Conservation (phyloP, 2,797 vertebrate species). For the Mastacembelus armatus region DNA sequence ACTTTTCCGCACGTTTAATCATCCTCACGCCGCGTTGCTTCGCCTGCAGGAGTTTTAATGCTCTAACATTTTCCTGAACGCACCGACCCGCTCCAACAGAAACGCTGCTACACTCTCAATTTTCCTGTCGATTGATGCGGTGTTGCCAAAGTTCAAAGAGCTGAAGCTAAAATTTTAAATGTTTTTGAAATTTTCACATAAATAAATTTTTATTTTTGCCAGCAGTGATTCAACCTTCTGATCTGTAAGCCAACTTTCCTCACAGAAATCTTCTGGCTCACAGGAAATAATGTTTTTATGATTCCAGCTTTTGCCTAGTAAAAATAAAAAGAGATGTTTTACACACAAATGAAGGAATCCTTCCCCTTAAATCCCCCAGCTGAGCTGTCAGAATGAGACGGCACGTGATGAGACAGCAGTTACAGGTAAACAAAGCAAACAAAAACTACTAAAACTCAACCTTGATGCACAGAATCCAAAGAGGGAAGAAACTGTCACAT, state of each 20-base stretch:
- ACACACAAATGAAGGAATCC: no score
- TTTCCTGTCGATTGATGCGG: constrained; percentile 6
- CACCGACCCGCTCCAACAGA: constrained; percentile 3
- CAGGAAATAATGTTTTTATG: constrained; percentile 49
- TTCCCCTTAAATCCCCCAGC: no score
- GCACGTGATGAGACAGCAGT: no score
- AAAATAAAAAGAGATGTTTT: constrained; percentile 19
- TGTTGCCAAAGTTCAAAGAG: constrained; percentile 22
- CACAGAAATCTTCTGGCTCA: constrained; percentile 41
- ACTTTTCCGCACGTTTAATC: constrained; percentile 56
- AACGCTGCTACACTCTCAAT: constrained; percentile 29
- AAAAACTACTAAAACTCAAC: no score
- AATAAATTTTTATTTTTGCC: constrained; percentile 24
- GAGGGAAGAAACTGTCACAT: no score
- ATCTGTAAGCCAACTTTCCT: constrained; percentile 33
- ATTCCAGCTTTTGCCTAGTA: constrained; percentile 38
- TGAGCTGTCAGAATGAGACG: no score
- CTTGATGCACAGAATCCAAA: no score
- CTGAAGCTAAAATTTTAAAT: constrained; percentile 30
- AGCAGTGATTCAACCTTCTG: constrained; percentile 18
- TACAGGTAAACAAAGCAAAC: no score
- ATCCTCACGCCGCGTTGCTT: constrained; percentile 38
- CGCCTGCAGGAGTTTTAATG: constrained; percentile 19
- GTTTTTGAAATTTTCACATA: constrained; percentile 23
- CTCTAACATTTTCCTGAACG: constrained; percentile 44